These are phyloP conservation scores for Sthenelais limicola DNA, from an alignment of 2,888 invertebrate genomes.

Conservation along the genomic window DNA sequence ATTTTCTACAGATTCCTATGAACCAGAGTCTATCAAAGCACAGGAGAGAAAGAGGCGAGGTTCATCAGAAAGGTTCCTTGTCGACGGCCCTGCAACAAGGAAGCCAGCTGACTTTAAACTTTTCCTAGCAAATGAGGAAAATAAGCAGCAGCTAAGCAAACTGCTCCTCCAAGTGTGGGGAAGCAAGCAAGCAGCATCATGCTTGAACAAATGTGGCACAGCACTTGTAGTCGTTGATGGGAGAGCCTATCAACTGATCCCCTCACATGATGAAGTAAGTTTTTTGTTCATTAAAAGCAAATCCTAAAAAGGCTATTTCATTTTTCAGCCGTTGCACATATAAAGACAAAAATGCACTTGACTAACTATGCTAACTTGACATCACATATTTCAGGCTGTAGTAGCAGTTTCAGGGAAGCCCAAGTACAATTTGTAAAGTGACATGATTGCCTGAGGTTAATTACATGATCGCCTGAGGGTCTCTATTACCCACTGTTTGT, in stretches of 20 bases:
- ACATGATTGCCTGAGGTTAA: no score
- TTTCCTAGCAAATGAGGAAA: conserved; percentile 40
- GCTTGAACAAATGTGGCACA: conserved; percentile 14
- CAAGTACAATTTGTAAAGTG: no score
- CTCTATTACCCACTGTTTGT: no score
- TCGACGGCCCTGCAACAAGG: conserved; percentile 41
- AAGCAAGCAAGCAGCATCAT: conserved; percentile 32
- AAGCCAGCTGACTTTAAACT: conserved; percentile 40
- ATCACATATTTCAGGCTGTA: no score
- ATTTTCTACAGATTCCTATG: conserved; percentile 35
- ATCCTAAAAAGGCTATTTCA: no score
- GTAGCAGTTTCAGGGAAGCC: no score
- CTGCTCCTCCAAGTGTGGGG: conserved; percentile 40
- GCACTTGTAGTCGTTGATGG: conserved; percentile 38
- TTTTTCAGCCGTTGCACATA: no score
- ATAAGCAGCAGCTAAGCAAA: conserved; percentile 38
- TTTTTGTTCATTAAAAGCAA: no score
- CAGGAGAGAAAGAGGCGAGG: conserved; percentile 39
- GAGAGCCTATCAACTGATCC: conserved; percentile 29
- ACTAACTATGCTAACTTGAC: no score
- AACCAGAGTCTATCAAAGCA: conserved; percentile 40
- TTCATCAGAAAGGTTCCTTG: conserved; percentile 18
- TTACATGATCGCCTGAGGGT: no score
- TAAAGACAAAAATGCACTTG: no score
- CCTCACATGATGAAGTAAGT: conserved; percentile 11